Percentiles rank a stretch among this genome's conserved stretches.
Evolutionary conservation across 2,797 vertebrate genomes (phyloP).

Genomic region (Aplochiton taeniatus): DNA sequence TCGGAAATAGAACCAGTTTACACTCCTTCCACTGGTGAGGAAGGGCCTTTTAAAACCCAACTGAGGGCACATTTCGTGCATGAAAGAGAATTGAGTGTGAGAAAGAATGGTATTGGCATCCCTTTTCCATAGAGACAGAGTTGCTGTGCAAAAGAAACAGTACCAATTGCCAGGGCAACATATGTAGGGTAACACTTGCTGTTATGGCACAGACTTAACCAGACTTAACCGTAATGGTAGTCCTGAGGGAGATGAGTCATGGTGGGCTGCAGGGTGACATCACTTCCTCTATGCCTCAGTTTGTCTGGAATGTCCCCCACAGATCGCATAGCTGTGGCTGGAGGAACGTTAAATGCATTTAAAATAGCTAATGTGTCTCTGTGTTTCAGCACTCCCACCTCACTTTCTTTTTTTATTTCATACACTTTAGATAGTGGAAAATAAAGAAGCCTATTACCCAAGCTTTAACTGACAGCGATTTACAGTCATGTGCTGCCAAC

Average conservation of each 20-base stretch:
- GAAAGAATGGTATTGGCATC: constrained; percentile 22
- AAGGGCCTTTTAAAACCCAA: not conserved
- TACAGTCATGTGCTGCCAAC: constrained; percentile 46
- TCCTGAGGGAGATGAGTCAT: constrained; percentile 62
- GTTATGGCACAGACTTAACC: constrained; percentile 12
- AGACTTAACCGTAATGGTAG: constrained; percentile 1
- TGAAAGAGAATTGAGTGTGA: constrained; percentile 26
- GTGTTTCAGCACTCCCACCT: constrained; percentile 3
- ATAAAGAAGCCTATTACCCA: constrained; percentile 14
- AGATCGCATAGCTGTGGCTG: constrained; percentile 24
- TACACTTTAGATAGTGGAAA: not conserved
- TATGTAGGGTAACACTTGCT: constrained; percentile 42
- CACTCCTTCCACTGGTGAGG: constrained; percentile 4
- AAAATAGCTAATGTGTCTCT: not conserved
- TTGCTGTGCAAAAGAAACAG: constrained; percentile 30
- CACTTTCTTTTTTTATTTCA: not conserved
- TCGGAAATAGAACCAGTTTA: constrained; percentile 5
- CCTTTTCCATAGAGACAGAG: constrained; percentile 23
- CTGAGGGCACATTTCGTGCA: constrained; percentile 14
- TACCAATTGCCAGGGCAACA: constrained; percentile 36
- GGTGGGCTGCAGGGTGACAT: constrained; percentile 65
- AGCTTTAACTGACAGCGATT: constrained; percentile 51
- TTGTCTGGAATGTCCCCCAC: constrained; percentile 54
- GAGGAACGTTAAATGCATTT: constrained; percentile 50
- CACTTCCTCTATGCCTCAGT: constrained; percentile 57